Percentiles rank a stretch among this genome's conserved stretches.
These are phyloP conservation scores for Pagetopsis macropterus DNA, from an alignment of 2,797 vertebrate genomes.

Conservation along the genomic window DNA sequence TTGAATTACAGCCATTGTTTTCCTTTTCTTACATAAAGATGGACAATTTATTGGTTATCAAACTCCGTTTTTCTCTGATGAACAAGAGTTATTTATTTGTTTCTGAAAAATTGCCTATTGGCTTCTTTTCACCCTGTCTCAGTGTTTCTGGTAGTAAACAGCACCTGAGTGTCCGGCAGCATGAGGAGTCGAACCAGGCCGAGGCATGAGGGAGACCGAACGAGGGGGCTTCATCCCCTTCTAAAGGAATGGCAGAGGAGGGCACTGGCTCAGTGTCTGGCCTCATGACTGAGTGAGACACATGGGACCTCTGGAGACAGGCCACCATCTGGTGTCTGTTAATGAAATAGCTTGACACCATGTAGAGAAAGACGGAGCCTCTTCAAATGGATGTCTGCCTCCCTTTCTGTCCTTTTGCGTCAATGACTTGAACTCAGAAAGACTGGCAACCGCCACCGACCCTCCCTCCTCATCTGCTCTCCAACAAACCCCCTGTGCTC, in stretches of 20 bases:
- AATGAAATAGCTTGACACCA: conserved; percentile 49
- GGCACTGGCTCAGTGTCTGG: conserved; percentile 70
- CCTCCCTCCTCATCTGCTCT: conserved; percentile 12
- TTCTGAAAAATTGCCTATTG: conserved; percentile 11
- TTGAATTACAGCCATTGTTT: conserved; percentile 19
- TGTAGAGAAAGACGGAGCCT: conserved; percentile 43
- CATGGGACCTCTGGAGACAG: conserved; percentile 70
- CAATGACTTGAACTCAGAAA: conserved; percentile 36
- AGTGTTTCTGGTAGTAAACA: conserved; percentile 7
- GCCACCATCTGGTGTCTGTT: conserved; percentile 80
- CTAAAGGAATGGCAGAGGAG: conserved; percentile 75
- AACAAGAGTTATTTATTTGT: conserved; percentile 6
- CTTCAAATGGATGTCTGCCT: conserved; percentile 30
- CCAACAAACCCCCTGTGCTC: not conserved
- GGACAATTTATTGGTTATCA: not conserved
- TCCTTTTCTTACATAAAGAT: conserved; percentile 27
- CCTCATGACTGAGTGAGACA: conserved; percentile 74
- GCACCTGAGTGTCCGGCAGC: conserved; percentile 56
- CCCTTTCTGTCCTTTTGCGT: conserved; percentile 49
- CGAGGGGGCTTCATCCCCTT: conserved; percentile 63
- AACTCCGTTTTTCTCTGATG: not conserved
- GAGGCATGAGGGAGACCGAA: conserved; percentile 62
- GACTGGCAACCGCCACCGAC: conserved; percentile 25
- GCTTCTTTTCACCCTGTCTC: not conserved
- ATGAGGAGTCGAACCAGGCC: conserved; percentile 62